Conservation (phyloP, 2,113 vertebrate species). For the Archocentrus centrarchus region DNA sequence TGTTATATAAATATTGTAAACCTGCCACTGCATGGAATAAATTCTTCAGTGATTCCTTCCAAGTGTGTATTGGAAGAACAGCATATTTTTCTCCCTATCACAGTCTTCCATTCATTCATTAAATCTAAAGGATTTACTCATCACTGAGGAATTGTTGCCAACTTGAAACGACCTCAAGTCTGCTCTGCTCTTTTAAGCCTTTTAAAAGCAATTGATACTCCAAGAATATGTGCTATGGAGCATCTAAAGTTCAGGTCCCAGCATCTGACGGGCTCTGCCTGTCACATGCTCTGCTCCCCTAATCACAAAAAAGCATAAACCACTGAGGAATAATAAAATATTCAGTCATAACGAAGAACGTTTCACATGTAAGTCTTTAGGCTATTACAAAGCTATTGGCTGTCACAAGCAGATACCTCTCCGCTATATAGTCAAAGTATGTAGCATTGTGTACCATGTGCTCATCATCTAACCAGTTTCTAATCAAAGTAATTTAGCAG, state of each 20-base stretch:
- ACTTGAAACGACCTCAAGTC: conserved; percentile 49
- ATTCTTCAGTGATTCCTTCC: conserved; percentile 47
- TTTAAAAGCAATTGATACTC: conserved; percentile 50
- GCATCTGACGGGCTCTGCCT: background rate
- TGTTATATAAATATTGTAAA: conserved; percentile 58
- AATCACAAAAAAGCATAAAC: background rate
- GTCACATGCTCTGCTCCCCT: background rate
- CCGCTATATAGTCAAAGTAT: background rate
- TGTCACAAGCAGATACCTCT: background rate
- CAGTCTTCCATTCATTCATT: conserved; percentile 36
- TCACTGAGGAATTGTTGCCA: conserved; percentile 66
- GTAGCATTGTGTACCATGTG: background rate
- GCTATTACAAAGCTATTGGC: background rate
- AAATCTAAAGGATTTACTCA: conserved; percentile 66
- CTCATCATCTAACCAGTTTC: background rate
- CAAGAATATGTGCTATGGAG: conserved; percentile 18
- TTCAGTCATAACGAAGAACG: background rate
- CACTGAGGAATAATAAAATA: background rate
- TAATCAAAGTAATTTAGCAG: background rate
- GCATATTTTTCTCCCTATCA: conserved; percentile 46
- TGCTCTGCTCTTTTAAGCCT: conserved; percentile 27
- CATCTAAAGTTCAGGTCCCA: conserved; percentile 4
- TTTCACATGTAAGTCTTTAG: background rate
- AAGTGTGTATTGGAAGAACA: conserved; percentile 53
- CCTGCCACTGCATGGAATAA: conserved; percentile 63